Percentiles rank a stretch among this genome's conserved stretches.
Evolutionary conservation across 2,797 vertebrate species (phyloP).

Genomic region (Spinus pinus): DNA sequence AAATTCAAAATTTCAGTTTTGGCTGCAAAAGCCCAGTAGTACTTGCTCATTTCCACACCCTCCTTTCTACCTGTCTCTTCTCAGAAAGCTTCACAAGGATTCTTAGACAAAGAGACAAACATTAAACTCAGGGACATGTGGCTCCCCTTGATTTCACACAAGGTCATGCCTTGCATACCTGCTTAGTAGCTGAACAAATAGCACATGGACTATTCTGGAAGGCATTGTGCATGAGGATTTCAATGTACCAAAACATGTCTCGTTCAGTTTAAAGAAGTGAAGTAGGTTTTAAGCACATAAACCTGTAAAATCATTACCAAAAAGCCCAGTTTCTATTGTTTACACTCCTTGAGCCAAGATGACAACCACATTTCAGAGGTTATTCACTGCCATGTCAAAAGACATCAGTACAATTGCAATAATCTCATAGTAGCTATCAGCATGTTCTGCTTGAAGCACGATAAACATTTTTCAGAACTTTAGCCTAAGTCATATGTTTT

Average conservation of each 20-base stretch:
- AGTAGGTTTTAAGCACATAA: not conserved
- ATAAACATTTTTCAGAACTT: not conserved
- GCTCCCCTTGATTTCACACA: not conserved
- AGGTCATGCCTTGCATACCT: not conserved
- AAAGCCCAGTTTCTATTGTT: not conserved
- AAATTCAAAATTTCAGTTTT: not conserved
- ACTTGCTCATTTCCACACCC: not conserved
- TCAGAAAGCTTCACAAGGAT: not conserved
- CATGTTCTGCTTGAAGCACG: not conserved
- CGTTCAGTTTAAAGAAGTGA: not conserved
- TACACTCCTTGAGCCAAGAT: not conserved
- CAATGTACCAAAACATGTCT: not conserved
- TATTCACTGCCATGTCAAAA: not conserved
- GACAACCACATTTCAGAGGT: not conserved
- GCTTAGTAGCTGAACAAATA: not conserved
- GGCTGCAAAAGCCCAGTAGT: not conserved
- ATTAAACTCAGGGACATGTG: not conserved
- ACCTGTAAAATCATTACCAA: not conserved
- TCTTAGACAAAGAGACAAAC: not conserved
- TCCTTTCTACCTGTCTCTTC: not conserved
- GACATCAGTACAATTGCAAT: not conserved
- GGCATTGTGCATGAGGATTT: rapidly evolving
- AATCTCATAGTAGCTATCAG: rapidly evolving
- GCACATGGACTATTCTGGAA: not conserved
- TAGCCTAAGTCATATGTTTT: not conserved